Conservation (phyloP, 2,797 vertebrate species). For the Urocyon cinereoargenteus region DNA sequence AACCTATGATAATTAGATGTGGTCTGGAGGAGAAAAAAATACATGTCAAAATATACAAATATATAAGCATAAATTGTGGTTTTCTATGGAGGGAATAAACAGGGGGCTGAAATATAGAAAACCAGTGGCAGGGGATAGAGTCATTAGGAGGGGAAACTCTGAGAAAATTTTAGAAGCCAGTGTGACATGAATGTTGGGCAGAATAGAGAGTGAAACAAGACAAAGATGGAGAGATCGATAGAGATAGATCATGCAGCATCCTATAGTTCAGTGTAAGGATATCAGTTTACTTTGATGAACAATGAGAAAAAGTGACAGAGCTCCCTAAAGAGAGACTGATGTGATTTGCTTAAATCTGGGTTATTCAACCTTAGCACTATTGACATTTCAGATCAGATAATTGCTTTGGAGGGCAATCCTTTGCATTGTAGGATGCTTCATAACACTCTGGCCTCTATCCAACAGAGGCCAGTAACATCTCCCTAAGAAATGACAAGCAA, state of each 20-base stretch:
- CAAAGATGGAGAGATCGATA: fast-evolving
- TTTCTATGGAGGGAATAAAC: neutral
- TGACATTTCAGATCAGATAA: neutral
- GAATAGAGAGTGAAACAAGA: neutral
- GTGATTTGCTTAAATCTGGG: neutral
- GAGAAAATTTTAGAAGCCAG: neutral
- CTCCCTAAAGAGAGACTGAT: neutral
- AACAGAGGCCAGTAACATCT: neutral
- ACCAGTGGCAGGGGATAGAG: neutral
- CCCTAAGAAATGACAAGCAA: neutral
- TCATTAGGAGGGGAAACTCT: neutral
- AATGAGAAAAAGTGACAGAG: neutral
- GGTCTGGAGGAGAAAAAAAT: neutral
- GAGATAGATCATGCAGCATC: neutral
- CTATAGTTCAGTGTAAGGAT: neutral
- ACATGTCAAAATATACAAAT: neutral
- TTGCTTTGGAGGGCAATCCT: neutral
- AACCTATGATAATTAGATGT: neutral
- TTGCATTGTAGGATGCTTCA: neutral
- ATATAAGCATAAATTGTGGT: neutral
- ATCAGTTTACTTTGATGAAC: neutral
- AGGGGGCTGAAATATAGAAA: neutral
- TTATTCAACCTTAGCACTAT: neutral
- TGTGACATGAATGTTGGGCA: neutral
- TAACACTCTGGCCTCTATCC: neutral